Base-by-base conservation (phyloP, 2,888 invertebrate genomes). In the Sinotaia quadrata region DNA sequence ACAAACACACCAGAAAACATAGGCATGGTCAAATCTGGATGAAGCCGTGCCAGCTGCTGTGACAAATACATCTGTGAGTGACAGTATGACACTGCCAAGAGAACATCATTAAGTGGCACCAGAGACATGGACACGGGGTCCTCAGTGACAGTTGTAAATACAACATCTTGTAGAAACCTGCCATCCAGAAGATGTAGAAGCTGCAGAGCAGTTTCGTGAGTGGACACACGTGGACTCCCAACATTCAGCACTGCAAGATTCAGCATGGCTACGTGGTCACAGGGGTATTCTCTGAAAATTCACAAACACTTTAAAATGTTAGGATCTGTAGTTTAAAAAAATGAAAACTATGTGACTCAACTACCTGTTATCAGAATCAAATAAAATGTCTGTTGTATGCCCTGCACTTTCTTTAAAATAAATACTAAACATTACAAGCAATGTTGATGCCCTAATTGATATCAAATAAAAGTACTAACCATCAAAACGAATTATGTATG, bases 1-100 rank as follows among this genome's bases (percentile, higher is more conserved):
- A 18, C 18, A 47, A 47, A 47, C n/a, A 41, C n/a, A 97, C 97
- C 98, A 85, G 98, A 98, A 90, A 99, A 98, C 93, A 99, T 97
- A 0, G 98, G 97, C 97, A 99, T 98, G 33, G 99, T 98, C 49
- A 99, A 91, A 86, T 98, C 98, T 0, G 98, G 97, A 86, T 98
- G 97, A 31, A 97, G 91, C 78, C 95, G 94, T 0, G 98, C 95
- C 81, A 99, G 91, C 86, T 98, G 97, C 51, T 95, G 92, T 0
- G 97, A 97, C 37, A 98, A 91, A 87, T 94, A 95, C 81, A 95
- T 92, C 89, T 98, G 98, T 47, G 96, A 96, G 72, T 96, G 92
- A 85, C 96, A 95, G 89, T 96, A 97, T 0, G 95, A 94, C 44
- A 93, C 85, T 1, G 87, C 79, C 57, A 88, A 75, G 37, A 96